phyloP scores from a whole-genome alignment of 2,797 vertebrate species.

The Gambusia yucatana region DNA sequence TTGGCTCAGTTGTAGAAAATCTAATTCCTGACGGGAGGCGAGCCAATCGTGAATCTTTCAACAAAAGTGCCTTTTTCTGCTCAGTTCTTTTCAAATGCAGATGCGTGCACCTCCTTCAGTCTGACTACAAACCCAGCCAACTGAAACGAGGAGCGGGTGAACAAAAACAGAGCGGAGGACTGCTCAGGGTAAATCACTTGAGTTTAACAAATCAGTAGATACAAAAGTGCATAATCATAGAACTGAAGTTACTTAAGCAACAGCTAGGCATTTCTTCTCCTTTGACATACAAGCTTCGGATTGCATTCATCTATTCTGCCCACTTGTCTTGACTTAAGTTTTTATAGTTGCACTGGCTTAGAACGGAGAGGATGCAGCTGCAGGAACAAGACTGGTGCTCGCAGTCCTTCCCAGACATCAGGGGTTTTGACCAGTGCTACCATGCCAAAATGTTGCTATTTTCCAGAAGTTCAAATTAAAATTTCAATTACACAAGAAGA shows the following conservation, averaged over 20 bases:
- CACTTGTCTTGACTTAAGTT: background rate
- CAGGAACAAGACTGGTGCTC: background rate
- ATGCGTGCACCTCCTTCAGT: background rate
- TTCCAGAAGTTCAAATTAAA: background rate
- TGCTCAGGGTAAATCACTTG: background rate
- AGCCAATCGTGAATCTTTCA: background rate
- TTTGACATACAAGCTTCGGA: background rate
- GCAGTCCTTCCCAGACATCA: background rate
- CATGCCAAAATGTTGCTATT: background rate
- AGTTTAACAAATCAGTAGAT: background rate
- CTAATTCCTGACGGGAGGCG: background rate
- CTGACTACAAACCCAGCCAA: background rate
- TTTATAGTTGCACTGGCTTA: background rate
- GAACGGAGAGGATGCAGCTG: background rate
- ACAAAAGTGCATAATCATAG: background rate
- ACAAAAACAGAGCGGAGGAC: background rate
- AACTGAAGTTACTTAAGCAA: background rate
- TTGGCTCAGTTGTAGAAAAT: background rate
- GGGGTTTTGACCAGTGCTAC: background rate
- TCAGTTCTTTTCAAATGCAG: constrained; percentile 1
- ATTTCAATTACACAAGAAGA: background rate
- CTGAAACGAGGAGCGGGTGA: background rate
- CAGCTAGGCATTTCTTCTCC: background rate
- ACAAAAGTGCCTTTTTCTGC: background rate
- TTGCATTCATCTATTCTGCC: background rate